Percentiles rank a stretch among this genome's conserved stretches.
phyloP scores from a whole-genome alignment of 2,888 invertebrate genomes.

The Zhuqinia jingwanae region DNA sequence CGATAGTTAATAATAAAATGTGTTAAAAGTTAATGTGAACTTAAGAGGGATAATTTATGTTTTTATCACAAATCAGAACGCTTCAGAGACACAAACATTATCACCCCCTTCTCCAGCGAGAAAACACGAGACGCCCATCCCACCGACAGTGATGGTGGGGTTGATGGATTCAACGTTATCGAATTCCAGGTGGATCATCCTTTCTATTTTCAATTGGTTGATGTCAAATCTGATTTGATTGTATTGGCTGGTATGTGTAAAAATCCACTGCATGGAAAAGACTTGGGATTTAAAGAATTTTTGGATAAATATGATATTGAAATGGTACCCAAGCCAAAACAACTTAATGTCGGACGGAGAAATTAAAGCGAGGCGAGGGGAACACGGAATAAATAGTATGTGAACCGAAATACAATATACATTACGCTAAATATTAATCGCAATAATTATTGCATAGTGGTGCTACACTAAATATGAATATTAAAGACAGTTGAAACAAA shows the following conservation, averaged over 20 bases:
- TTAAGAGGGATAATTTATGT: too few relatives aligned
- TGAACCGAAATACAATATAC: too few relatives aligned
- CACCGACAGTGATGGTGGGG: not conserved
- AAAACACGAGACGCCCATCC: not conserved
- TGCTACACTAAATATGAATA: too few relatives aligned
- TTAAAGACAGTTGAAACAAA: too few relatives aligned
- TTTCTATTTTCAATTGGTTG: constrained; percentile 70
- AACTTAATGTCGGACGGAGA: too few relatives aligned
- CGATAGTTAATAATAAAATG: too few relatives aligned
- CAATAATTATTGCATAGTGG: too few relatives aligned
- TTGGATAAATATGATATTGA: constrained; percentile 58
- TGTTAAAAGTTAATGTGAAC: too few relatives aligned
- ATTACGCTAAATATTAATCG: too few relatives aligned
- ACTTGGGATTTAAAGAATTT: constrained; percentile 42
- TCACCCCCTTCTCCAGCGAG: not conserved
- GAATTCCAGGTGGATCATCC: constrained; percentile 59
- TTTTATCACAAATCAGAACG: too few relatives aligned
- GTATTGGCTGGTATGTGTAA: constrained; percentile 55
- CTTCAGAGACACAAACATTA: constrained; percentile 2
- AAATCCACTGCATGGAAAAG: constrained; percentile 54
- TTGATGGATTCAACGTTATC: constrained; percentile 55
- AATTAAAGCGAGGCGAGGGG: too few relatives aligned
- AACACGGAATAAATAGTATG: too few relatives aligned
- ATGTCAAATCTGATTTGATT: constrained; percentile 61
- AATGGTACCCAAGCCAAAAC: not conserved